These are phyloP conservation scores for Huso huso DNA, from an alignment of 2,797 vertebrate genomes.

Conservation along the genomic window DNA sequence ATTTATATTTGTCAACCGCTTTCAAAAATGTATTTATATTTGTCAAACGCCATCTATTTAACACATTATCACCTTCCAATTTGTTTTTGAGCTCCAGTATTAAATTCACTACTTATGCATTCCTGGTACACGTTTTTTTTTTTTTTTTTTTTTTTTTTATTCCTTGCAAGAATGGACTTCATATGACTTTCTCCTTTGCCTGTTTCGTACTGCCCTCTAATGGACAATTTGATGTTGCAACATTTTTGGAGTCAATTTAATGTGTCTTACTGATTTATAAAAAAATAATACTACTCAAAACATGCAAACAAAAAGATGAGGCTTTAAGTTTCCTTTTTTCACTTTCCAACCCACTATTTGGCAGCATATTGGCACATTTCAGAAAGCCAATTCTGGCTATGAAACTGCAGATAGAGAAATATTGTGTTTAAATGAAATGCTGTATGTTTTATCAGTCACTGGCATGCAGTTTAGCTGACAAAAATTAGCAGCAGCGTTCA, in stretches of 20 bases:
- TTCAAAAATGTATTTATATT: no score
- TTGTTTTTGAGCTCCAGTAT: no score
- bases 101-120: no score
- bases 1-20: no score
- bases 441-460: slow-evolving; percentile 88
- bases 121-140: not conserved
- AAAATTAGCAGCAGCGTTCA: slow-evolving; percentile 76
- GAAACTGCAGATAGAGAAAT: slow-evolving; percentile 52
- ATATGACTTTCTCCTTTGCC: no score
- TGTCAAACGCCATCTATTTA: not conserved
- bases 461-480: slow-evolving; percentile 81
- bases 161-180: no score
- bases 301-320: not conserved
- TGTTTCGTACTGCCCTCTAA: slow-evolving; percentile 59
- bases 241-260: no score
- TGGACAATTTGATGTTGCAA: slow-evolving; percentile 45
- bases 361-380: slow-evolving; percentile 59
- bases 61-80: no score
- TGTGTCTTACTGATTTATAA: not conserved
- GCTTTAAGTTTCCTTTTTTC: slow-evolving; percentile 25
- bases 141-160: not conserved
- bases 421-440: slow-evolving; percentile 81
- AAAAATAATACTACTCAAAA: not conserved
- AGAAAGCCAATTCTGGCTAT: slow-evolving; percentile 42
- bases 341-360: slow-evolving; percentile 55